A percentile compares a stretch with the other conserved stretches of the same genome.
phyloP scores from a whole-genome alignment of 2,888 invertebrate species.

The Sesia bembeciformis region DNA sequence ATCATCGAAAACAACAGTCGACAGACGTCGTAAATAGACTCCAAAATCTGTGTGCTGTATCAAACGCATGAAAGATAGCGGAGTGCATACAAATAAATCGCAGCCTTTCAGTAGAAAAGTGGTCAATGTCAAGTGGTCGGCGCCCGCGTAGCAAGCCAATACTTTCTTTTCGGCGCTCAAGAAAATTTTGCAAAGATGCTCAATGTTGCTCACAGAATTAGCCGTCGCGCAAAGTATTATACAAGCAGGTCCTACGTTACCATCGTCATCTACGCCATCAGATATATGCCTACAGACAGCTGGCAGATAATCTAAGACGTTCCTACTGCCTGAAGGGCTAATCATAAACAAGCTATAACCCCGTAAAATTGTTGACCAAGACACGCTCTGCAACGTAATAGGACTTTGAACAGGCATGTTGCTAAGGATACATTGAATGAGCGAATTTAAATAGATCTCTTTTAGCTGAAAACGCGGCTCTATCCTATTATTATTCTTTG shows the following conservation, averaged over 20 bases:
- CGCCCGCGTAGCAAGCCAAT: constrained; percentile 56
- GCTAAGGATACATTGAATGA: constrained; percentile 36
- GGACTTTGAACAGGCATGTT: constrained; percentile 47
- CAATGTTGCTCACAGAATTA: constrained; percentile 67
- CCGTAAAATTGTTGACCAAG: constrained; percentile 80
- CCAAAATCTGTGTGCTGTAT: constrained; percentile 43
- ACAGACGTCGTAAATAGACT: constrained; percentile 76
- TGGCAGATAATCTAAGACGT: constrained; percentile 81
- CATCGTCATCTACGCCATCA: constrained; percentile 40
- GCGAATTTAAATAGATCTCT: constrained; percentile 40
- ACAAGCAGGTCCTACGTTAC: constrained; percentile 75
- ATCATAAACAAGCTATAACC: constrained; percentile 79
- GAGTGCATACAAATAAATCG: constrained; percentile 82
- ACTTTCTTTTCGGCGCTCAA: constrained; percentile 39
- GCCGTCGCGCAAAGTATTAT: constrained; percentile 79
- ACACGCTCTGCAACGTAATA: constrained; percentile 77
- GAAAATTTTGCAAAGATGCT: constrained; percentile 48
- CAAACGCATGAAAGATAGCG: constrained; percentile 68
- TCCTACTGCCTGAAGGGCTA: constrained; percentile 75
- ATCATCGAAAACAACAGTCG: constrained; percentile 81
- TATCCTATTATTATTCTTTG: constrained; percentile 42
- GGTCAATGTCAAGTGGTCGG: constrained; percentile 38
- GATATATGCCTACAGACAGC: constrained; percentile 77
- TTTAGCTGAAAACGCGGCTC: constrained; percentile 33
- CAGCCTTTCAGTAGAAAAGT: constrained; percentile 77